phyloP scores from a whole-genome alignment of 2,797 vertebrate genomes.

The Myiothlypis chrysogaster region DNA sequence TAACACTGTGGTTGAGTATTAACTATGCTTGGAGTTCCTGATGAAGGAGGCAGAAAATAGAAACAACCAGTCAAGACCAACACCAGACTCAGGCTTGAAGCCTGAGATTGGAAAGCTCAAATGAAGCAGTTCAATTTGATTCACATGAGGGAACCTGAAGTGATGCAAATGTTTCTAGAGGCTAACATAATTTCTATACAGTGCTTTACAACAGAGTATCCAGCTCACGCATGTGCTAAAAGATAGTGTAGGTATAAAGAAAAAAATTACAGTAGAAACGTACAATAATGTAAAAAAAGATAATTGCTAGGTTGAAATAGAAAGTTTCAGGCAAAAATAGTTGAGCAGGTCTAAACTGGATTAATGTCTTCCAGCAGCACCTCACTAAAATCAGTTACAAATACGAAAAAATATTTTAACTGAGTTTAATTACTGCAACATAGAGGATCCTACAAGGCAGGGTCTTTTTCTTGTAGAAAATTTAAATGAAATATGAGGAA shows the following conservation, averaged over 20 bases:
- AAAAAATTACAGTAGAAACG: background rate
- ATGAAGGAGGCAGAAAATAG: background rate
- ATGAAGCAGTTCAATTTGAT: background rate
- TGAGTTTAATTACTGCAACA: slow-evolving; percentile 5
- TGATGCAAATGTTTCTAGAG: background rate
- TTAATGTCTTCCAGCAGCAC: background rate
- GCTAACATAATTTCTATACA: background rate
- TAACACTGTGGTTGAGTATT: background rate
- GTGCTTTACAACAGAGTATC: background rate
- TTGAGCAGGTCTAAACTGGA: background rate
- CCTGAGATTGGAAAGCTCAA: background rate
- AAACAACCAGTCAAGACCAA: rapidly evolving
- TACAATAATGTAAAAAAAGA: background rate
- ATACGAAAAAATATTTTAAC: background rate
- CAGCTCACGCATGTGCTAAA: background rate
- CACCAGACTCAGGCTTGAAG: background rate
- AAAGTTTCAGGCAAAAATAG: slow-evolving; percentile 1
- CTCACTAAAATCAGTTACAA: slow-evolving; percentile 5
- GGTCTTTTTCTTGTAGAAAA: background rate
- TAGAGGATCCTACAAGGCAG: background rate
- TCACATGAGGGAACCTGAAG: background rate
- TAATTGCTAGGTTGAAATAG: background rate
- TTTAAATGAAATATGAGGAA: background rate
- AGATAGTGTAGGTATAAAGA: background rate
- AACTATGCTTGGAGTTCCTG: background rate